These are phyloP conservation scores for Paradisaea rubra DNA, from an alignment of 2,113 vertebrate genomes.

Conservation along the genomic window DNA sequence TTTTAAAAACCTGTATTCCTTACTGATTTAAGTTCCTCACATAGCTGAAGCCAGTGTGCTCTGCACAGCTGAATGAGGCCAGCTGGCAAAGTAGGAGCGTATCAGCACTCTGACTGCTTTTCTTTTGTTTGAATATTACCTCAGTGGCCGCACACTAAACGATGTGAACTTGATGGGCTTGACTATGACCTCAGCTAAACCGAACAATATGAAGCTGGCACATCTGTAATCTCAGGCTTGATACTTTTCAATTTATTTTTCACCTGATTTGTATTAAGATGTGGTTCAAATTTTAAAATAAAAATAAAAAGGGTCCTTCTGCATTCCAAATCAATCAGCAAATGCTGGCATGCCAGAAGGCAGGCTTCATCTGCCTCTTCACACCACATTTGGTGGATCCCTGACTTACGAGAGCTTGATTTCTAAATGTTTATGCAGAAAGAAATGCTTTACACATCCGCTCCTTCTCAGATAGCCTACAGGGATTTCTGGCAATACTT, in stretches of 20 bases:
- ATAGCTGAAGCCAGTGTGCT: slow-evolving; percentile 36
- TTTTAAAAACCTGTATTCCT: slow-evolving; percentile 39
- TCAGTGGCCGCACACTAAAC: slow-evolving; percentile 9
- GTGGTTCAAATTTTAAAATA: slow-evolving; percentile 50
- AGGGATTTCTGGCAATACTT: slow-evolving; percentile 20
- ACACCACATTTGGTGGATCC: slow-evolving; percentile 50
- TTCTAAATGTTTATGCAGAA: slow-evolving; percentile 57
- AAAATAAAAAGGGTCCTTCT: slow-evolving; percentile 31
- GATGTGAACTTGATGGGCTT: slow-evolving; percentile 36
- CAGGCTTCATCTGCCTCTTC: slow-evolving; percentile 54
- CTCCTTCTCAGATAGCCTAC: slow-evolving; percentile 24
- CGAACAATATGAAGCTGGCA: slow-evolving; percentile 24
- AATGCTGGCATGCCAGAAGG: slow-evolving; percentile 33
- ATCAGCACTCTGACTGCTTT: slow-evolving; percentile 38
- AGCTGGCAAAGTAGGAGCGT: slow-evolving; percentile 8
- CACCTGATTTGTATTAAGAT: slow-evolving; percentile 56
- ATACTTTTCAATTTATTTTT: slow-evolving; percentile 56
- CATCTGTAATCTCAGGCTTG: slow-evolving; percentile 39
- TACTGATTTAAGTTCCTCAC: background rate
- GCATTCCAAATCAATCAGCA: slow-evolving; percentile 27
- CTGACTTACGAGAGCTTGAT: slow-evolving; percentile 54
- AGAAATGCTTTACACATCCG: slow-evolving; percentile 57
- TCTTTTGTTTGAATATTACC: slow-evolving; percentile 50
- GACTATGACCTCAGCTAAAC: slow-evolving; percentile 37
- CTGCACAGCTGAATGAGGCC: slow-evolving; percentile 39